phyloP scores from a whole-genome alignment of 2,113 vertebrate species.

The Chaenocephalus aceratus region DNA sequence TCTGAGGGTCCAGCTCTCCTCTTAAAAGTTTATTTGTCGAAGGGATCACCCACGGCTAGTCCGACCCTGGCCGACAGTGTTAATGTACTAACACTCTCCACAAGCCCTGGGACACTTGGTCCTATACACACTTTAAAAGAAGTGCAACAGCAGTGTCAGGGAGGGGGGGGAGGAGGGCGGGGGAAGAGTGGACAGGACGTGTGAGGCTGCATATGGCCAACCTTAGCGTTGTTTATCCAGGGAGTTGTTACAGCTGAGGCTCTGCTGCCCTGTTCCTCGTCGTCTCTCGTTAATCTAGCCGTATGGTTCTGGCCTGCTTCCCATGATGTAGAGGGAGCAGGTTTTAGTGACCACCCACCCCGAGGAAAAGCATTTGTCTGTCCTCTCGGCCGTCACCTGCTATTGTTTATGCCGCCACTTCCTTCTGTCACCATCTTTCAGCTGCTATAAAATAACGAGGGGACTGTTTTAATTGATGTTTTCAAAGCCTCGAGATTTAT shows the following conservation, averaged over 20 bases:
- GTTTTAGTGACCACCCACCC: constrained; percentile 75
- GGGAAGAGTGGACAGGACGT: background rate
- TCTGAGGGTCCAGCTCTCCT: constrained; percentile 34
- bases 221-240: constrained; percentile 67
- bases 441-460: constrained; percentile 59
- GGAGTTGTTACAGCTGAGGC: constrained; percentile 78
- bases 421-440: constrained; percentile 51
- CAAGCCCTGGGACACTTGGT: constrained; percentile 54
- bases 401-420: constrained; percentile 68
- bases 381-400: constrained; percentile 67
- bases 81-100: constrained; percentile 66
- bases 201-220: constrained; percentile 69
- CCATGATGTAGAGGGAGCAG: constrained; percentile 64
- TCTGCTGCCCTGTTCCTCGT: constrained; percentile 57
- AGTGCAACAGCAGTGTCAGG: constrained; percentile 40
- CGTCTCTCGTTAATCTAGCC: constrained; percentile 76
- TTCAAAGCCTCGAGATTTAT: constrained; percentile 53
- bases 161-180: background rate
- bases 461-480: constrained; percentile 67
- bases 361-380: constrained; percentile 61
- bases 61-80: constrained; percentile 45
- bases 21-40: constrained; percentile 72
- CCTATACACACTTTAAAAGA: constrained; percentile 67
- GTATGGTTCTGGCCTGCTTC: constrained; percentile 66
- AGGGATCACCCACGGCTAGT: constrained; percentile 52